These are phyloP conservation scores for Lytechinus variegatus DNA, from an alignment of 35 echinoderm and acorn worm genomes.

Conservation along the genomic window DNA sequence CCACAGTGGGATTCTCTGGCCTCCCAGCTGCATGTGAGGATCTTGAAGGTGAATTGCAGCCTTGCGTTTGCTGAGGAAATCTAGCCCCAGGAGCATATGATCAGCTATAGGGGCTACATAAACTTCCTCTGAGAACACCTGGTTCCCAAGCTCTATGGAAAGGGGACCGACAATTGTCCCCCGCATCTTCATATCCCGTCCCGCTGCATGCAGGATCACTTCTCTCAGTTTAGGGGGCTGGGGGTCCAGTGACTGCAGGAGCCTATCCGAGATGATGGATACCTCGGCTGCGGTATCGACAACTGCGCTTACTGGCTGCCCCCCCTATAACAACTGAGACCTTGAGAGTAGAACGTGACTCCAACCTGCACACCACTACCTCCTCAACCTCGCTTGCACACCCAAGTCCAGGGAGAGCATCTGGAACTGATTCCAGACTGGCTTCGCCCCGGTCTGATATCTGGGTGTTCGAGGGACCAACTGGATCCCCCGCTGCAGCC, in stretches of 20 bases:
- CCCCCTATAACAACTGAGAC: not conserved
- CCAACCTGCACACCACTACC: not conserved
- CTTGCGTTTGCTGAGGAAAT: conserved; percentile 43
- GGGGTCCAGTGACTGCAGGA: not conserved
- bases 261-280: conserved; percentile 53
- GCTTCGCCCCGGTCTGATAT: not conserved
- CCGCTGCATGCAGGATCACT: conserved; percentile 37
- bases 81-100: conserved; percentile 66
- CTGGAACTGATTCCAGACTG: not conserved
- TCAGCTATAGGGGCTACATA: conserved; percentile 71
- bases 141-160: conserved; percentile 6
- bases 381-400: not conserved
- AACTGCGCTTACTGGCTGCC: not conserved
- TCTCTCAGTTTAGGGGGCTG: conserved; percentile 8
- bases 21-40: not conserved
- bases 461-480: not conserved
- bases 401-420: not conserved
- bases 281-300: conserved; percentile 60
- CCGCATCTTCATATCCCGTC: conserved; percentile 58
- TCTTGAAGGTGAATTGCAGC: conserved; percentile 29
- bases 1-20: conserved; percentile 2
- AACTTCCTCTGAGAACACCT: conserved; percentile 13
- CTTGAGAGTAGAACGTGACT: not conserved
- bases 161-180: conserved; percentile 52
- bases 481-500: not conserved